phyloP scores from a whole-genome alignment of 2,888 invertebrate species.

The Agonopterix heracliana region DNA sequence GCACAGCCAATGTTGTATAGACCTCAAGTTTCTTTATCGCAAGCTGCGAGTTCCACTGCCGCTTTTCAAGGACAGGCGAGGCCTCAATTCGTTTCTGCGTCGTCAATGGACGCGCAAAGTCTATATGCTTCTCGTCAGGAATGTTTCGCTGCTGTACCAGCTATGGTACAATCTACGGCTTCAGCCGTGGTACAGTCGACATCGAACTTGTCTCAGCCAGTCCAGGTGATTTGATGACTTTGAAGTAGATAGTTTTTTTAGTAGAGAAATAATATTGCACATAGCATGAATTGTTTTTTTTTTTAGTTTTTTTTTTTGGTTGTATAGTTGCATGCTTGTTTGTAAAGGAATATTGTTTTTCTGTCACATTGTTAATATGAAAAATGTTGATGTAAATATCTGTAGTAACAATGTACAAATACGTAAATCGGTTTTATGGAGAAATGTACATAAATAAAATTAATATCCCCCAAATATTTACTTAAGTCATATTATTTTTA shows the following conservation, averaged over 20 bases:
- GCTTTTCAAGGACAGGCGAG: conserved; percentile 22
- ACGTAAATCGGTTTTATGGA: no score
- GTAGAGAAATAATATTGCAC: conserved; percentile 4
- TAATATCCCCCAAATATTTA: no score
- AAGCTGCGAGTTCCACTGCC: conserved; percentile 33
- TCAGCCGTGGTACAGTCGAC: conserved; percentile 3
- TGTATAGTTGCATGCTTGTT: neutral
- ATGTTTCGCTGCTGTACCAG: conserved; percentile 33
- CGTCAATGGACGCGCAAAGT: conserved; percentile 32
- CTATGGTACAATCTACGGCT: conserved; percentile 19
- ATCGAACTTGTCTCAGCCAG: conserved; percentile 10
- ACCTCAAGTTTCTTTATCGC: conserved; percentile 38
- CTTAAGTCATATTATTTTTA: neutral
- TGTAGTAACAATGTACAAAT: no score
- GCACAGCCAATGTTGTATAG: conserved; percentile 50
- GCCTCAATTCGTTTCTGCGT: conserved; percentile 34
- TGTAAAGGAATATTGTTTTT: neutral
- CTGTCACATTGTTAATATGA: neutral
- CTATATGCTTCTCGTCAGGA: conserved; percentile 47
- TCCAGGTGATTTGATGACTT: conserved; percentile 35
- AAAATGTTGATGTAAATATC: no score
- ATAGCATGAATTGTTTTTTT: conserved; percentile 5
- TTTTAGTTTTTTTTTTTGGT: neutral
- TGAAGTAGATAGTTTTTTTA: conserved; percentile 3
- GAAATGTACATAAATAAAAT: no score